A percentile compares a stretch with the other conserved stretches of the same genome.
These are phyloP conservation scores for Rhabdomys dilectus DNA, from an alignment of 2,113 vertebrate species.

Conservation along the genomic window DNA sequence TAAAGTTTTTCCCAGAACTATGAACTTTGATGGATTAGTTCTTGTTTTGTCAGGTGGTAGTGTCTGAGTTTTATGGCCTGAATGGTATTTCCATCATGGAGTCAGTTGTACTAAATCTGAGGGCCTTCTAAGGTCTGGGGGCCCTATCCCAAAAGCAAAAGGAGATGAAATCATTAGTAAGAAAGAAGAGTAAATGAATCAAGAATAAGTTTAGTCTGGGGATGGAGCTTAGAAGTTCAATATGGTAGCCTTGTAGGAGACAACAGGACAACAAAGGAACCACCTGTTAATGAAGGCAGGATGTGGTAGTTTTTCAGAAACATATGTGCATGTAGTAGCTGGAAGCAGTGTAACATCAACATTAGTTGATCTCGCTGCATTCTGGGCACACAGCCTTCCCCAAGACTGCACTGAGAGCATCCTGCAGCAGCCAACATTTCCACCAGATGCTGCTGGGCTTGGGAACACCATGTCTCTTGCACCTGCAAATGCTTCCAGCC, in stretches of 20 bases:
- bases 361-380: background rate
- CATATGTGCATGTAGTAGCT: background rate
- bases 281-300: rapidly evolving
- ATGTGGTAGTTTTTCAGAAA: background rate
- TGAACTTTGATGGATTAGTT: background rate
- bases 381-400: background rate
- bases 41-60: background rate
- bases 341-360: background rate
- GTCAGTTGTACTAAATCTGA: background rate
- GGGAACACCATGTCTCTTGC: background rate
- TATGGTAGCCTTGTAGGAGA: background rate
- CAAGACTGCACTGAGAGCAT: background rate
- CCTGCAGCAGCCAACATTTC: background rate
- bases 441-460: background rate
- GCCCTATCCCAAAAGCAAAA: background rate
- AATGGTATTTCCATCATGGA: background rate
- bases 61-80: background rate
- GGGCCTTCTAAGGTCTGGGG: background rate
- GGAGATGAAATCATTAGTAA: background rate
- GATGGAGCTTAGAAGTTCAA: background rate
- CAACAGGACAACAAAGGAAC: background rate
- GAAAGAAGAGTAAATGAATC: background rate
- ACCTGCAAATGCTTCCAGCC: background rate
- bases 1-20: background rate
- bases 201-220: background rate